Percentiles rank a stretch among this genome's conserved stretches.
Conservation (phyloP, 2,113 vertebrate species). For the Brachypteracias leptosomus region DNA sequence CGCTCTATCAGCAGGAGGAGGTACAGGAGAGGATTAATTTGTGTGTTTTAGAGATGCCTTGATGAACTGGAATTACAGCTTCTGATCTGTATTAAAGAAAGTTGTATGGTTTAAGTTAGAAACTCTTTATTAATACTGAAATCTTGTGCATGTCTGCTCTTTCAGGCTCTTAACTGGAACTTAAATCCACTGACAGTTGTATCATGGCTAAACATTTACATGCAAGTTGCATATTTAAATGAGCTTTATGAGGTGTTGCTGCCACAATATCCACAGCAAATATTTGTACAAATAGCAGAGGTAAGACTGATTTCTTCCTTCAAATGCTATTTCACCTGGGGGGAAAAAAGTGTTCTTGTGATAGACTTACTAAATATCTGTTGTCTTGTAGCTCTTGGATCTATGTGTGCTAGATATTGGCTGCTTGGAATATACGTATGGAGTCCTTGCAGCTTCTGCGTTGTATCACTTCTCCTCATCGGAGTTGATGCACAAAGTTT, state of each 20-base stretch:
- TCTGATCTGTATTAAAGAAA: background rate
- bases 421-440: conserved; percentile 88
- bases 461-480: conserved; percentile 94
- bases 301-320: conserved; percentile 61
- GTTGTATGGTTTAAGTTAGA: background rate
- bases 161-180: conserved; percentile 92
- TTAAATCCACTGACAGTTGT: conserved; percentile 90
- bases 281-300: conserved; percentile 92
- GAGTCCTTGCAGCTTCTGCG: conserved; percentile 90
- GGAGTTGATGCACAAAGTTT: conserved; percentile 90
- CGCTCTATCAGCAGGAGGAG: background rate
- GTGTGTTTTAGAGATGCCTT: background rate
- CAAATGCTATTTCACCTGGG: background rate
- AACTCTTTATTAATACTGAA: background rate
- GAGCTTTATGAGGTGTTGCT: conserved; percentile 79
- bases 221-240: conserved; percentile 93
- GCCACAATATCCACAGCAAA: conserved; percentile 88
- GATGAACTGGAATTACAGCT: background rate
- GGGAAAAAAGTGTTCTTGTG: background rate
- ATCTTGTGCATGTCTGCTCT: background rate
- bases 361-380: background rate
- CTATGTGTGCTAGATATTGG: conserved; percentile 89
- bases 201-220: conserved; percentile 96
- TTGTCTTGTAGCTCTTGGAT: conserved; percentile 84
- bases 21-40: background rate